phyloP scores from a whole-genome alignment of 2,797 vertebrate species.

The Melanotaenia nigrans region DNA sequence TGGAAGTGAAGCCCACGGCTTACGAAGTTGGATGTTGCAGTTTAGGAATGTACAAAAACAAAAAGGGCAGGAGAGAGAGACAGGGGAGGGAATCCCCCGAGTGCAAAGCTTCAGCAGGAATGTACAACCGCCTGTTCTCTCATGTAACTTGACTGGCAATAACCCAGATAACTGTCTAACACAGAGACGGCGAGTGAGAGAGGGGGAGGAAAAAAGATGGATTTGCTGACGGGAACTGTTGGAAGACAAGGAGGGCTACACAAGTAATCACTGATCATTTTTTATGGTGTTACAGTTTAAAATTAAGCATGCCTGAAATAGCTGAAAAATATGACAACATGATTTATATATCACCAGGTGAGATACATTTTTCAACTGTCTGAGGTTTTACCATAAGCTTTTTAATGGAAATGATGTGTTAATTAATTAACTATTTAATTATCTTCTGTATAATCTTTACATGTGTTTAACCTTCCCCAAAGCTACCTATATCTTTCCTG shows the following conservation, averaged over 20 bases:
- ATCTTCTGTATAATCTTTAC: neutral
- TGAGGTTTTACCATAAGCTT: neutral
- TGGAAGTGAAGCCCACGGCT: constrained; percentile 31
- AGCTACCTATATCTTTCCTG: neutral
- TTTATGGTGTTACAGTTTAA: constrained; percentile 46
- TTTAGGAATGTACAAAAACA: constrained; percentile 52
- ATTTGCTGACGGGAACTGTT: constrained; percentile 39
- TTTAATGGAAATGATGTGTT: constrained; percentile 7
- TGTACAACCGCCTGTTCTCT: constrained; percentile 72
- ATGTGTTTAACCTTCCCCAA: neutral
- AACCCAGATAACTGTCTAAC: constrained; percentile 66
- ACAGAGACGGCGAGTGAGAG: constrained; percentile 10
- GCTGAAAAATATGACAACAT: neutral
- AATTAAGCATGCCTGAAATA: constrained; percentile 10
- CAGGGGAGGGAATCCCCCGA: constrained; percentile 72
- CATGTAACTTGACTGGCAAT: constrained; percentile 76
- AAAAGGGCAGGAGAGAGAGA: constrained; percentile 38
- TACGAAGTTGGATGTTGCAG: constrained; percentile 17
- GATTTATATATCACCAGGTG: neutral
- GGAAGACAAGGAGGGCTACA: constrained; percentile 34
- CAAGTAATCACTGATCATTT: constrained; percentile 39
- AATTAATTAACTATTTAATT: constrained; percentile 6
- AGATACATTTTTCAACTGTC: constrained; percentile 3
- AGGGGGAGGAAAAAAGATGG: constrained; percentile 42
- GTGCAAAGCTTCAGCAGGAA: constrained; percentile 70